These are phyloP conservation scores for Procavia capensis DNA, from an alignment of 2,113 vertebrate genomes.

Conservation along the genomic window DNA sequence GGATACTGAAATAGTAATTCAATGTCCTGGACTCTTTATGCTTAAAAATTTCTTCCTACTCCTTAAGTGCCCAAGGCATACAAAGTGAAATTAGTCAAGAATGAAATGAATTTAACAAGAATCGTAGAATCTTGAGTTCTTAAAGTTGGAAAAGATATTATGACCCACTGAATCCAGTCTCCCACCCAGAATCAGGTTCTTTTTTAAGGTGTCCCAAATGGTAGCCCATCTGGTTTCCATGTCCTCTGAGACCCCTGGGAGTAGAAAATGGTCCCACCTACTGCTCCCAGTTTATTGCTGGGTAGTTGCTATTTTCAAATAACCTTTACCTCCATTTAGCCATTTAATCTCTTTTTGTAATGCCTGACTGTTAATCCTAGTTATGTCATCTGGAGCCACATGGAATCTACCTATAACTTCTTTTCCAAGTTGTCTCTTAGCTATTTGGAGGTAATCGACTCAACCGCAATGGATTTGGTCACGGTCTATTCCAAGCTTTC, in stretches of 20 bases:
- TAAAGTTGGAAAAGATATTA: slow-evolving; percentile 25
- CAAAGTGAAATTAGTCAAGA: slow-evolving; percentile 55
- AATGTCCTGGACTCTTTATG: not conserved
- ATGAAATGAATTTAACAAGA: slow-evolving; percentile 1
- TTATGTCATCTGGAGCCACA: slow-evolving; percentile 7
- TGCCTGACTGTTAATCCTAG: not conserved
- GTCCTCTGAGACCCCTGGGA: not conserved
- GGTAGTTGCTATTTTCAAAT: not conserved
- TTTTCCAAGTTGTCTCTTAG: not conserved
- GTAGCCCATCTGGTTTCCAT: not conserved
- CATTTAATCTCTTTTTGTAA: slow-evolving; percentile 32
- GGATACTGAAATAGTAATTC: not conserved
- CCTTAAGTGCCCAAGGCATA: not conserved
- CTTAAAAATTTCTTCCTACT: slow-evolving; percentile 31
- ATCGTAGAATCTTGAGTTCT: not conserved
- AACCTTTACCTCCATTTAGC: not conserved
- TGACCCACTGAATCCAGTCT: not conserved
- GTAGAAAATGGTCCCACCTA: not conserved
- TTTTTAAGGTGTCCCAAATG: slow-evolving; percentile 23
- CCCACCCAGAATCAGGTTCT: not conserved
- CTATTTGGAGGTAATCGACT: not conserved
- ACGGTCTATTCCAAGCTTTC: slow-evolving; percentile 1
- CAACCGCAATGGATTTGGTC: not conserved
- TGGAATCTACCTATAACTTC: slow-evolving; percentile 11
- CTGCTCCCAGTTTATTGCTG: not conserved